These are phyloP conservation scores for Volucella bombylans DNA, from an alignment of 2,888 invertebrate species.

Conservation along the genomic window DNA sequence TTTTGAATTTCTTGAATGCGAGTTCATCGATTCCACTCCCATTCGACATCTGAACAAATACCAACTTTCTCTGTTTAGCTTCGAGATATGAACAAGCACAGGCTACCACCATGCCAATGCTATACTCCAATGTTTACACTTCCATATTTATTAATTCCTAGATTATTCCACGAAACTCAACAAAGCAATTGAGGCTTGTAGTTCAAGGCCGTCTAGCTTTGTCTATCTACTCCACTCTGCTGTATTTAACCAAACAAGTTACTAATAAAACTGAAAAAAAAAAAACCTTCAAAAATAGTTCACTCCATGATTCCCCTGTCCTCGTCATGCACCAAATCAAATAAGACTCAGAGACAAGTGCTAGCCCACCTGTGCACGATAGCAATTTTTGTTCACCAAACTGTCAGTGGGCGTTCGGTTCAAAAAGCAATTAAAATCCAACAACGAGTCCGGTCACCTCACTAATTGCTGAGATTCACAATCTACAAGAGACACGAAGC, in stretches of 20 bases:
- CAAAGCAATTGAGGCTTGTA: conserved; percentile 30
- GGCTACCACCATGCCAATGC: not conserved
- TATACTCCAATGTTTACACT: conserved; percentile 5
- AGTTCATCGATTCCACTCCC: no score
- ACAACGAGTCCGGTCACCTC: conserved; percentile 16
- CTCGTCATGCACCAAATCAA: not conserved
- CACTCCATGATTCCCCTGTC: not conserved
- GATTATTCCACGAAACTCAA: not conserved
- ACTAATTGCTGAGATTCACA: conserved; percentile 11
- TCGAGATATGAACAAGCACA: not conserved
- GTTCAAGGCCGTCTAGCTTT: conserved; percentile 11
- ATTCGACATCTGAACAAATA: no score
- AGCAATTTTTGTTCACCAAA: not conserved
- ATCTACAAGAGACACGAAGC: conserved; percentile 26
- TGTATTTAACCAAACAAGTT: conserved; percentile 13
- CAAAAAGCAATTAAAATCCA: conserved; percentile 13
- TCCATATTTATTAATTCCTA: not conserved
- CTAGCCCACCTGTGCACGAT: not conserved
- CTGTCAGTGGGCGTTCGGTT: conserved; percentile 25
- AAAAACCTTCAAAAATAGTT: conserved; percentile 14
- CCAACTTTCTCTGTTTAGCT: no score
- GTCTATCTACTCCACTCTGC: not conserved
- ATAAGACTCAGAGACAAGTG: not conserved
- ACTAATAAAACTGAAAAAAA: conserved; percentile 3
- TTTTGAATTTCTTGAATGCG: no score